These are phyloP conservation scores for Rallus crepitans DNA, from an alignment of 2,797 vertebrate genomes.

Conservation along the genomic window DNA sequence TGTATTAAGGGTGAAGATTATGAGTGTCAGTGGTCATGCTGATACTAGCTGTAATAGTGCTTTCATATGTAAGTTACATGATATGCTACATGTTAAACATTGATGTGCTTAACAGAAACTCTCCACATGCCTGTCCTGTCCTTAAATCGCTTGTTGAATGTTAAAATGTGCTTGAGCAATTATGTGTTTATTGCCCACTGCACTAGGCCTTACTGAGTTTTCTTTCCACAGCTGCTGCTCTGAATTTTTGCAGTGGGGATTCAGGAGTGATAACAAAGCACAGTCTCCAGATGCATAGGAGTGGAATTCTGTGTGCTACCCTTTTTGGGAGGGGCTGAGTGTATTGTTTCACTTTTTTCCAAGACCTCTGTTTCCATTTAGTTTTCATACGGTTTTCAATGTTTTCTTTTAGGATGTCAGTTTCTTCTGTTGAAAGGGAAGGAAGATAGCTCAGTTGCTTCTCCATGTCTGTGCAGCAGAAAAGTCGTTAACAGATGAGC, in stretches of 20 bases:
- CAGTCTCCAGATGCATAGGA: not conserved
- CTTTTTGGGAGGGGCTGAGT: not conserved
- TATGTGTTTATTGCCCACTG: not conserved
- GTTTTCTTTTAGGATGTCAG: slow-evolving; percentile 68
- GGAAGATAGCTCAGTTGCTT: slow-evolving; percentile 70
- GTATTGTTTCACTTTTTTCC: not conserved
- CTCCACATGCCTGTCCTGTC: not conserved
- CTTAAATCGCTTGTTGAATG: not conserved
- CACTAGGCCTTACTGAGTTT: not conserved
- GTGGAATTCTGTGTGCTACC: not conserved
- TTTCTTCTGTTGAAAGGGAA: slow-evolving; percentile 68
- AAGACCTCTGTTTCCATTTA: slow-evolving; percentile 50
- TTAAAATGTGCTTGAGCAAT: not conserved
- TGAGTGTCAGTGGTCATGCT: not conserved
- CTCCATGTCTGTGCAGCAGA: slow-evolving; percentile 62
- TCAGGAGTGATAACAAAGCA: not conserved
- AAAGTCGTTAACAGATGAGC: slow-evolving; percentile 54
- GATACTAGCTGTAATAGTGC: not conserved
- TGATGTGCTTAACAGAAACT: not conserved
- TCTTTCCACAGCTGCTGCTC: slow-evolving; percentile 34
- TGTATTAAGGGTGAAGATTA: not conserved
- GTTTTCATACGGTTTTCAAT: slow-evolving; percentile 62
- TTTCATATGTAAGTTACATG: not conserved
- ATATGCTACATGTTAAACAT: not conserved
- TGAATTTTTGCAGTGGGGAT: not conserved